A percentile compares a stretch with the other conserved stretches of the same genome.
phyloP scores from a whole-genome alignment of 2,797 vertebrate species.

The Pempheris klunzingeri region DNA sequence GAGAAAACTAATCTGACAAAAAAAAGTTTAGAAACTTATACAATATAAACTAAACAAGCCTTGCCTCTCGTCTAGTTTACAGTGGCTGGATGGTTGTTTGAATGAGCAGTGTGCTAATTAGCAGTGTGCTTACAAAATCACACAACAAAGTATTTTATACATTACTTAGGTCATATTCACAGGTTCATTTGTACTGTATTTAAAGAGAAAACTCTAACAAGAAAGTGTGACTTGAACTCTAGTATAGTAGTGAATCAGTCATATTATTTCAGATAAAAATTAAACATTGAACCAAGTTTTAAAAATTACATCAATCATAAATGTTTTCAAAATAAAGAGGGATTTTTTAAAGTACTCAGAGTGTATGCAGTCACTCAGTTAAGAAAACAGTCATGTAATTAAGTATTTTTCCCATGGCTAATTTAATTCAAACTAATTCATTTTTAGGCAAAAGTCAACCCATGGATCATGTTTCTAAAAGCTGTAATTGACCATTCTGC shows the following conservation, averaged over 20 bases:
- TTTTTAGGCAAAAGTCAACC: background rate
- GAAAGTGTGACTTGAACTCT: background rate
- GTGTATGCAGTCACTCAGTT: background rate
- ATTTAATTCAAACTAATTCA: background rate
- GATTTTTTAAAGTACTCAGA: background rate
- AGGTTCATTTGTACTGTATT: background rate
- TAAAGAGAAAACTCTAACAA: background rate
- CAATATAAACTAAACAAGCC: background rate
- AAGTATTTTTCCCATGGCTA: background rate
- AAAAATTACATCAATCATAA: background rate
- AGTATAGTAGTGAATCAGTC: background rate
- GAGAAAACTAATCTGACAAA: background rate
- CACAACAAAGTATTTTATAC: background rate
- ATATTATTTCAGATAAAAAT: background rate
- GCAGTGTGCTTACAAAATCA: background rate
- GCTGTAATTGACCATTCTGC: background rate
- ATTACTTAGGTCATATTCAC: background rate
- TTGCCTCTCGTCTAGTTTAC: background rate
- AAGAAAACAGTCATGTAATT: background rate
- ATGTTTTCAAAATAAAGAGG: background rate
- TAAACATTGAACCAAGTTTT: background rate
- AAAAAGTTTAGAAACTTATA: background rate
- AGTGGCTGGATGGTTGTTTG: background rate
- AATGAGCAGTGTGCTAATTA: background rate
- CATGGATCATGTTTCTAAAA: background rate